A percentile compares a stretch with the other conserved stretches of the same genome.
Conservation (phyloP, 2,797 vertebrate species). For the Hemitrygon akajei region DNA sequence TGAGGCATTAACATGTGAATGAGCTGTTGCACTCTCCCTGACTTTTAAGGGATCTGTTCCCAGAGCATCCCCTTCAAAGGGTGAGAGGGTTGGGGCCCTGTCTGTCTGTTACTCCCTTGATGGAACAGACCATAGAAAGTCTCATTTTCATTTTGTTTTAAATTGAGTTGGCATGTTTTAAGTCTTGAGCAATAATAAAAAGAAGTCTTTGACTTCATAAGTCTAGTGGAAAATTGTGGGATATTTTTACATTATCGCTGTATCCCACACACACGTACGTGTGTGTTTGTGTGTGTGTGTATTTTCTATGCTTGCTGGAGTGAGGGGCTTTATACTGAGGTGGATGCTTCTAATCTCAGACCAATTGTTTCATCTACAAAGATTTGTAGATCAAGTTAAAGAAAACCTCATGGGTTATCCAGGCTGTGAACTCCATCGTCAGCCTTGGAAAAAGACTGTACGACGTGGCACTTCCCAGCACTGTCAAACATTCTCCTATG, state of each 20-base stretch:
- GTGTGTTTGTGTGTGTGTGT: neutral
- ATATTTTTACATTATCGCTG: neutral
- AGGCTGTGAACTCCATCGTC: too few species aligned
- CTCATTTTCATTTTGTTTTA: neutral
- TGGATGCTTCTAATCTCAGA: neutral
- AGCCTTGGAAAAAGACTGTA: neutral
- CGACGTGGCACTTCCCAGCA: neutral
- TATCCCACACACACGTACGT: neutral
- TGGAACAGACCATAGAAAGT: neutral
- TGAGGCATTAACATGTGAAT: conserved; percentile 29
- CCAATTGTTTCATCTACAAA: neutral
- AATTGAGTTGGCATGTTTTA: neutral
- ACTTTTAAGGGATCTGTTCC: neutral
- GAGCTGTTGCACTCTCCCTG: neutral
- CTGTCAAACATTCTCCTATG: neutral
- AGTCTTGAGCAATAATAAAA: neutral
- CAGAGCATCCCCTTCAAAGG: neutral
- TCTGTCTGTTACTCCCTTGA: neutral
- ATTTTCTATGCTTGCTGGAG: neutral
- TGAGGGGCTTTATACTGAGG: neutral
- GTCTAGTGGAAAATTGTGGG: neutral
- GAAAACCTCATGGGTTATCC: neutral
- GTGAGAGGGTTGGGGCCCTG: neutral
- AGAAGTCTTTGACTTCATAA: neutral
- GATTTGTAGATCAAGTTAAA: neutral